These are phyloP conservation scores for Xenopus petersii DNA, from an alignment of 2,797 vertebrate genomes.

Conservation along the genomic window DNA sequence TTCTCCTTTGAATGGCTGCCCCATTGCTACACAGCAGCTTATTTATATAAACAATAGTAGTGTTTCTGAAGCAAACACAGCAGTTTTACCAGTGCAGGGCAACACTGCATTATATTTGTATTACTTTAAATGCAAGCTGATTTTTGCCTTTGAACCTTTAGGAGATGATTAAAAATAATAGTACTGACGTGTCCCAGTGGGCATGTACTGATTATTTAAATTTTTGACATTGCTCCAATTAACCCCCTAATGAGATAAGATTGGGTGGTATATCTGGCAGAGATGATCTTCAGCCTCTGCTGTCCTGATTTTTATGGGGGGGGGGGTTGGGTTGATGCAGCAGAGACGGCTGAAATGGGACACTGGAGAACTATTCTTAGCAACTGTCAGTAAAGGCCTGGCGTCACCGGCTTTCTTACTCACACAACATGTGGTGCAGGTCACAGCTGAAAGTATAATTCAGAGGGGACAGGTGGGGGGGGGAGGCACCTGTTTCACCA, in stretches of 20 bases:
- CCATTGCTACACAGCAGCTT: no score
- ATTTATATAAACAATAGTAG: no score
- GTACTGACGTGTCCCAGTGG: background rate
- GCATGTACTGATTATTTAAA: background rate
- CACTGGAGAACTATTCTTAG: conserved; percentile 35
- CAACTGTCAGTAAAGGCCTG: conserved; percentile 21
- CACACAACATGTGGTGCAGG: conserved; percentile 27
- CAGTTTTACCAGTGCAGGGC: no score
- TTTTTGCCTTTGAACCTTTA: no score
- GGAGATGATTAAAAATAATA: no score
- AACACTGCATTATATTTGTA: no score
- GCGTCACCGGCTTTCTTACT: conserved; percentile 24
- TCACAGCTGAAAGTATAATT: conserved; percentile 35
- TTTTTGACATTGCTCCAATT: background rate
- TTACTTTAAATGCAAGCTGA: no score
- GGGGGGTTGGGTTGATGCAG: background rate
- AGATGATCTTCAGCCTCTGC: background rate
- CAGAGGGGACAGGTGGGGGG: conserved; percentile 32
- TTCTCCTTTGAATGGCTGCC: no score
- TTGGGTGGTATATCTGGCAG: background rate
- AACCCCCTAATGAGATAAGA: background rate
- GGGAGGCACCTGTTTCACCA: conserved; percentile 29
- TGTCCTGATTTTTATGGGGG: background rate
- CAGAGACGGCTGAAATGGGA: conserved; percentile 23
- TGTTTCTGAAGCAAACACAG: no score